Evolutionary conservation across 1,140 invertebrate species (phyloP), one percentile per base, ranked within the genome.

Genomic region (Drosophila neocordata): DNA sequence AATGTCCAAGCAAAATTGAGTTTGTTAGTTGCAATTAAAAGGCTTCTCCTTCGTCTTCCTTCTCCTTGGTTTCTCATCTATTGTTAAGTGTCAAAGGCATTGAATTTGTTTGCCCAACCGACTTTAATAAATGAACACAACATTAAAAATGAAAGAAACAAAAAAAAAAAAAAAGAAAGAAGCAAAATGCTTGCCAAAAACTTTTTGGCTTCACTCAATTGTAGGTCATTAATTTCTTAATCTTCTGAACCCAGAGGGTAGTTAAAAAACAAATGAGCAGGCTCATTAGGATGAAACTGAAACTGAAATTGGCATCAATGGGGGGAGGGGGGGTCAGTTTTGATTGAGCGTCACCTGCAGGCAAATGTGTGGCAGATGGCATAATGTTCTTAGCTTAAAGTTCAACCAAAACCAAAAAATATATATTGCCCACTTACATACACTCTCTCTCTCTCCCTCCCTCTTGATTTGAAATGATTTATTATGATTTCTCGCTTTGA

Each of bases 221-320:
- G 71, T 58, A 73, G 71, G 71, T 70, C 71, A 75, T 73, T 75
- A 67, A 75, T 75, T 75, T 73, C 71, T 62, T 75, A 75, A 75
- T 75, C 71, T 73, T 57, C 52, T 64, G 65, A 2, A 24, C 37
- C 34, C 56, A 53, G 44, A 20, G 24, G 22, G 6, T 48, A 20
- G 41, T 48, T 48, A 48, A 20, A 48, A 48, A 48, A 48, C 41
- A 48, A 48, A 48, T 48, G 41, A 48, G 41, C 15, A 48, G 41
- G 41, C 41, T 48, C 41, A 48, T 48, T 48, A 48, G 41, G 41
- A 48, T 48, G 41, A 48, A 48, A 48, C 41, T 48, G 41, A 9
- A 6, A 18, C 27, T 62, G 70, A 58, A 37, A 18, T 51, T 67
- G 34, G 67, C 7, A 38, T 38, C 62, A 62, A 69, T 60, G 69